Evolutionary conservation across 2,113 vertebrate species (phyloP), one percentile per base, ranked within the genome.

Genomic region (Garra rufa): DNA sequence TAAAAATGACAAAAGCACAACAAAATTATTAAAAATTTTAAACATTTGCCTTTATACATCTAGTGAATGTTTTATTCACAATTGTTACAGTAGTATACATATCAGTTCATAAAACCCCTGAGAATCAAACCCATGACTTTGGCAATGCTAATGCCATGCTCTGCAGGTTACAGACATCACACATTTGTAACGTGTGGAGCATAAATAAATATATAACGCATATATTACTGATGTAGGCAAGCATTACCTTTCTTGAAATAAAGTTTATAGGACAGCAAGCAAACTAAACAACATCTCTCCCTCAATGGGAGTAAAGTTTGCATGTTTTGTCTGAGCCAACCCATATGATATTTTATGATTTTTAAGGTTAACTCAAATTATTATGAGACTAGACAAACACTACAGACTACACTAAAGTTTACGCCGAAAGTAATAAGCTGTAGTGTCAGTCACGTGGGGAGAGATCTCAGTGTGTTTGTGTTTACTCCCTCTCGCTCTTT

Each of bases 391-490:
- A 76, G 46, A 50, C 26, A 50, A 76, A 52, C 48, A 34, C 73
- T 30, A 19, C 48, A 76, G 24, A 21, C 9, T 41, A 41, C 21
- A 41, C 8, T 21, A 28, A 65, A n/a, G 78, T 50, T 50, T 63
- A 44, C 3, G 24, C 14, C 24, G 50, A n/a, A 69, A 30, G 44
- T 34, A n/a, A 69, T 69, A 50, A 41, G 4, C 52, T 55, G 28
- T 59, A 38, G 6, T n/a, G 28, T 59, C 76, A 26, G 41, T 63
- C n/a, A 50, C 44, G 0, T 15, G 24, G 26, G 26, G 17, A 81
- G n/a, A 65, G 41, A 50, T 81, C 43, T 67, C 8, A 30, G 11
- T 81, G 43, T 65, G 43, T 81, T 67, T 81, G 61, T 67, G 55
- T 79, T 63, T 43, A 44, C 57, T 41, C 30, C 34, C 6, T 77